Conservation (phyloP, 2,888 invertebrate species). For the Muschampia plurimacula region DNA sequence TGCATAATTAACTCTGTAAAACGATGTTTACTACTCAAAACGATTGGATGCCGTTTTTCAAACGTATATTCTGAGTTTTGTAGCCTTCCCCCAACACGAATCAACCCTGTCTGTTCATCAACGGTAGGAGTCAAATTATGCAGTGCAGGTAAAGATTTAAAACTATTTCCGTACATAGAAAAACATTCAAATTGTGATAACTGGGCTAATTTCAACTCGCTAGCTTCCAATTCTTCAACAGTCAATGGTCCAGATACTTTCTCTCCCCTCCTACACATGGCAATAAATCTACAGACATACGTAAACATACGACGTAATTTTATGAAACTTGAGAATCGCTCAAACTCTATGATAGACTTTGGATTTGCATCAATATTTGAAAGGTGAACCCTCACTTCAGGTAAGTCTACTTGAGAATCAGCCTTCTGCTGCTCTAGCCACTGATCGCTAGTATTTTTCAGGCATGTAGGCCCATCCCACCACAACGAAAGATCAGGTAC, state of each 20-base stretch:
- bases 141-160: background rate
- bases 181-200: conserved; percentile 2
- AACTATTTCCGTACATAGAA: background rate
- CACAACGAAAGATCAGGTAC: background rate
- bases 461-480: conserved; percentile 2
- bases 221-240: background rate
- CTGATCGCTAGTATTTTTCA: background rate
- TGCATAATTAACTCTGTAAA: background rate
- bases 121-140: background rate
- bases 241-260: background rate
- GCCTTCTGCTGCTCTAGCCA: background rate
- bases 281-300: background rate
- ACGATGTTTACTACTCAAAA: background rate
- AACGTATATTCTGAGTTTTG: background rate
- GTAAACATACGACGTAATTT: background rate
- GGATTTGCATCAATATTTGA: background rate
- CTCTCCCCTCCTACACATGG: background rate
- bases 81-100: background rate
- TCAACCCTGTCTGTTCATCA: background rate
- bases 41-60: background rate
- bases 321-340: background rate
- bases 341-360: background rate
- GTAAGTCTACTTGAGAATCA: background rate
- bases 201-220: background rate
- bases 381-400: background rate